Evolutionary conservation across 2,888 invertebrate genomes (phyloP).

Genomic region (Drosophila quinaria): DNA sequence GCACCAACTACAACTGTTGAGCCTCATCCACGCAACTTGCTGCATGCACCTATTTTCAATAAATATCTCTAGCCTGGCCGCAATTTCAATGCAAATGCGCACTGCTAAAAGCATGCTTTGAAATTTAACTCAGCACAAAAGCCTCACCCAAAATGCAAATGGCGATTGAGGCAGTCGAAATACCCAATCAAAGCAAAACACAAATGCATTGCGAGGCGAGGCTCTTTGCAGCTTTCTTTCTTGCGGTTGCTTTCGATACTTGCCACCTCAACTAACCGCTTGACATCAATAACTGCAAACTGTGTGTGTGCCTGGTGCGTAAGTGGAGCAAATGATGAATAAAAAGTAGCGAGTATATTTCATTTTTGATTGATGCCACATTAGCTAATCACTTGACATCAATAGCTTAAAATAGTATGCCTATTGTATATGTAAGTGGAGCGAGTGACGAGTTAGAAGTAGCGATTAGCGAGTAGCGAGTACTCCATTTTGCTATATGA

Average conservation of each 20-base stretch:
- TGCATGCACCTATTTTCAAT: conserved; percentile 38
- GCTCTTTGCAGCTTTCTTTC: conserved; percentile 11
- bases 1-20: conserved; percentile 34
- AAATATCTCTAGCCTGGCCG: conserved; percentile 26
- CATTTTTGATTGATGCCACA: conserved; percentile 6
- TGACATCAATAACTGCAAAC: conserved; percentile 38
- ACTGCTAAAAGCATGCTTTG: conserved; percentile 39
- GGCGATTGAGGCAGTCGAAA: conserved; percentile 1
- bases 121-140: conserved; percentile 36
- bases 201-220: background rate
- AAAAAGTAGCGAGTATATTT: background rate
- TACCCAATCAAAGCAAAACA: conserved; percentile 19
- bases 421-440: conserved; percentile 2
- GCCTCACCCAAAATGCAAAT: conserved; percentile 8
- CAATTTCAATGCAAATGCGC: conserved; percentile 47
- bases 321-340: conserved; percentile 9
- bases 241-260: conserved; percentile 15
- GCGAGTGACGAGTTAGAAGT: background rate
- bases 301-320: background rate
- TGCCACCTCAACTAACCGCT: conserved; percentile 20
- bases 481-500: conserved; percentile 16
- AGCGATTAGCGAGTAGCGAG: background rate
- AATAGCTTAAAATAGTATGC: conserved; percentile 10
- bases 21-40: conserved; percentile 16
- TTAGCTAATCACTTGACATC: conserved; percentile 39